Evolutionary conservation across 1,140 invertebrate species (phyloP).

Genomic region (Bemisia tabaci): DNA sequence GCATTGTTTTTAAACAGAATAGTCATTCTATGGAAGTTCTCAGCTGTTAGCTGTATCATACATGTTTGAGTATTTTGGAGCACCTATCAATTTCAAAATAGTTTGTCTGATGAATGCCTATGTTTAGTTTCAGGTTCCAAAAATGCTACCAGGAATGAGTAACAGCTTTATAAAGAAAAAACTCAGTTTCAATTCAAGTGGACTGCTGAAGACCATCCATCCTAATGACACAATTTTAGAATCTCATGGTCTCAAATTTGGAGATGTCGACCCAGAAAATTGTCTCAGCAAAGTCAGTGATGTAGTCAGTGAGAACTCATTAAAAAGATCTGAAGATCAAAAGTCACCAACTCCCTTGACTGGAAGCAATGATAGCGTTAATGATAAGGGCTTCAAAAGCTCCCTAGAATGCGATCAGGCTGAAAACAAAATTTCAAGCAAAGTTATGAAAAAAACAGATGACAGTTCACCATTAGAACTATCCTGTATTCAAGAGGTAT

Average conservation of each 20-base stretch:
- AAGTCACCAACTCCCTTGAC: too few species aligned
- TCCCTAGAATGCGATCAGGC: not conserved
- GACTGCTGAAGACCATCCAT: not conserved
- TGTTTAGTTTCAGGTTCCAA: constrained; percentile 9
- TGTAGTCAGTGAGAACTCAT: constrained; percentile 11
- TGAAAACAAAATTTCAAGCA: not conserved
- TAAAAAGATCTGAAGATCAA: too few species aligned
- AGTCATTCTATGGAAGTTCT: too few species aligned
- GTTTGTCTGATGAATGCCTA: too few species aligned
- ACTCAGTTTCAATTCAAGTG: not conserved
- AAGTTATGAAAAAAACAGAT: constrained; percentile 27
- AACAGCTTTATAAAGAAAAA: not conserved
- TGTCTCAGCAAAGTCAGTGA: constrained; percentile 6
- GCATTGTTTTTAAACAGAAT: too few species aligned
- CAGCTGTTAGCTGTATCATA: too few species aligned
- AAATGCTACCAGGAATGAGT: not conserved
- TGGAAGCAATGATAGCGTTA: too few species aligned
- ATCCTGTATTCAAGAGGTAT: not conserved
- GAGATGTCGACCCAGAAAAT: constrained; percentile 12
- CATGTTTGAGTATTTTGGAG: too few species aligned
- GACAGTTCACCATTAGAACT: constrained; percentile 20
- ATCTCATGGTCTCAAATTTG: constrained; percentile 11
- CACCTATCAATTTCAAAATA: too few species aligned
- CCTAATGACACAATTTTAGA: not conserved
- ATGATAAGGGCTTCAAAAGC: too few species aligned